Percentiles rank a stretch among this genome's conserved stretches.
Conservation (phyloP, 1,140 invertebrate genomes). For the Zaprionus vittiger region DNA sequence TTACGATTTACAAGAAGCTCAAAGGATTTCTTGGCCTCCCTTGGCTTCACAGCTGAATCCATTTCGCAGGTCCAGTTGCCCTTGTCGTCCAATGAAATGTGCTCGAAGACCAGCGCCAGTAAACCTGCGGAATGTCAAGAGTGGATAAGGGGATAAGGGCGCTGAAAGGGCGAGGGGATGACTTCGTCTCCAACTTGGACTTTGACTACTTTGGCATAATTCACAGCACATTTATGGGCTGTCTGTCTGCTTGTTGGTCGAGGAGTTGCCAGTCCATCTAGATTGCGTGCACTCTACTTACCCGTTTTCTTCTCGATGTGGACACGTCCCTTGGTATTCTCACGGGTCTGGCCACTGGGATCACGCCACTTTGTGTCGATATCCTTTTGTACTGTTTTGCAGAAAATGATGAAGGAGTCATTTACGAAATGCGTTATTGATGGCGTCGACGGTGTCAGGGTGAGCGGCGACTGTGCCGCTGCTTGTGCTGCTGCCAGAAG, state of each 20-base stretch:
- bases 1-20: constrained; percentile 84
- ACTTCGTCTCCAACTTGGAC: constrained; percentile 1
- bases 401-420: constrained; percentile 83
- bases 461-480: constrained; percentile 42
- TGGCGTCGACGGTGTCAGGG: constrained; percentile 72
- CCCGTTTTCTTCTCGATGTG: constrained; percentile 81
- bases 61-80: constrained; percentile 84
- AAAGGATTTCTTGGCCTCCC: constrained; percentile 74
- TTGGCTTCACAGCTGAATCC: constrained; percentile 48
- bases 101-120: constrained; percentile 83
- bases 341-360: constrained; percentile 70
- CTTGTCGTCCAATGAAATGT: constrained; percentile 78
- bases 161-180: background rate
- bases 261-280: background rate
- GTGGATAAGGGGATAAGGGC: background rate
- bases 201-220: constrained; percentile 19
- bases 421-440: constrained; percentile 84
- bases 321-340: constrained; percentile 80
- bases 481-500: background rate
- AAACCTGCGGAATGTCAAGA: constrained; percentile 45
- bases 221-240: constrained; percentile 20
- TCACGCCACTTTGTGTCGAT: constrained; percentile 81
- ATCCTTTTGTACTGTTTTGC: constrained; percentile 82
- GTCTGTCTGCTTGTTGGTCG: constrained; percentile 5
- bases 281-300: constrained; percentile 41